Conservation (phyloP, 2,888 invertebrate genomes). For the Caenorhabditis wallacei region DNA sequence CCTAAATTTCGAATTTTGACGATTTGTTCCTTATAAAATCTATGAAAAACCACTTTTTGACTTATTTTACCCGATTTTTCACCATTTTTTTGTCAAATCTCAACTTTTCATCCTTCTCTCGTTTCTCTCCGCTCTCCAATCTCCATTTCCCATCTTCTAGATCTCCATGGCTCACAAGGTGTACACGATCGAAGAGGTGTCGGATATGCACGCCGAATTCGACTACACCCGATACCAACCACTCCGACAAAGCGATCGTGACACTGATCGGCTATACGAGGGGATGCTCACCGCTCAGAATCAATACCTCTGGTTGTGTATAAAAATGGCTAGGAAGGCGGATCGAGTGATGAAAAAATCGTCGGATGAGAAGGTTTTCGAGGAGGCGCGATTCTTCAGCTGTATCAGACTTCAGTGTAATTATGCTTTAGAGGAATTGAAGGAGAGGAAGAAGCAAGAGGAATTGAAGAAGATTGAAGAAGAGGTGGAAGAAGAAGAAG, state of each 20-base stretch:
- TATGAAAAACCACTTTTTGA: too few relatives aligned
- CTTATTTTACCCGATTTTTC: neutral
- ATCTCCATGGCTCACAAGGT: slow-evolving; percentile 16
- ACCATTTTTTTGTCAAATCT: neutral
- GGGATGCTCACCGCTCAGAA: neutral
- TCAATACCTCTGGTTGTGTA: neutral
- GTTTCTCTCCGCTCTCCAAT: too few relatives aligned
- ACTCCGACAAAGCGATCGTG: neutral
- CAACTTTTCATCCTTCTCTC: too few relatives aligned
- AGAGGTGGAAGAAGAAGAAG: neutral
- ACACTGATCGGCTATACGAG: slow-evolving; percentile 11
- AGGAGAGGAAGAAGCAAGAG: slow-evolving; percentile 1
- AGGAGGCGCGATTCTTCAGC: slow-evolving; percentile 24
- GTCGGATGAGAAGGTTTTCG: neutral
- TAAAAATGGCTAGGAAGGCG: neutral
- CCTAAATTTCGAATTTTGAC: too few relatives aligned
- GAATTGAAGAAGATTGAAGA: neutral
- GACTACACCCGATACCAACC: neutral
- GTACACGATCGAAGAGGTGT: slow-evolving; percentile 12
- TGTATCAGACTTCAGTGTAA: slow-evolving; percentile 25
- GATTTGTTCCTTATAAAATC: too few relatives aligned
- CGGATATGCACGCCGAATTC: slow-evolving; percentile 1
- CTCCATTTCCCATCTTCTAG: neutral
- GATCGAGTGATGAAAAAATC: neutral
- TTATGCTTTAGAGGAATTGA: neutral